These are phyloP conservation scores for Vidua chalybeata DNA, from an alignment of 2,113 vertebrate genomes.

Conservation along the genomic window DNA sequence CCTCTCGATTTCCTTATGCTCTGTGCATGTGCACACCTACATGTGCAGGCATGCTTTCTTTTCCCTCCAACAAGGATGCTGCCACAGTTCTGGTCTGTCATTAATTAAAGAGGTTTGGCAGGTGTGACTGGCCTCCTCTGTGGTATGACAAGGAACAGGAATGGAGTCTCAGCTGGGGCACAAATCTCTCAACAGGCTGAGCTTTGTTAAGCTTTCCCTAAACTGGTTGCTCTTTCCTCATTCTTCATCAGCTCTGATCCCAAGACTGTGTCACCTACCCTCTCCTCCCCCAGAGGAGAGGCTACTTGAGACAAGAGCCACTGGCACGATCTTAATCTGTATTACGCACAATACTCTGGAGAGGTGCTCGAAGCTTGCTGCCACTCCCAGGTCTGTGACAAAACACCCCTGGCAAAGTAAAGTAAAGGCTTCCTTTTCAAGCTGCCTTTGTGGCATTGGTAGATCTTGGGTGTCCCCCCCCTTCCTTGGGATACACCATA, in stretches of 20 bases:
- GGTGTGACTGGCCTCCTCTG: not conserved
- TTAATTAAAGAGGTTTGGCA: constrained; percentile 42
- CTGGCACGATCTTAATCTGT: not conserved
- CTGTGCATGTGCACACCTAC: not conserved
- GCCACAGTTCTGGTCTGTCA: not conserved
- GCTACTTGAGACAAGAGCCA: not conserved
- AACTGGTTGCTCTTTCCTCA: not conserved
- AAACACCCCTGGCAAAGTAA: not conserved
- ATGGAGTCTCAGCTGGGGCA: not conserved
- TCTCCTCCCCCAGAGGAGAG: rapidly evolving
- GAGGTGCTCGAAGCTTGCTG: not conserved
- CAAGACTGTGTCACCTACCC: not conserved
- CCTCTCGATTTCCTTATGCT: not conserved
- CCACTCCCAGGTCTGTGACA: not conserved
- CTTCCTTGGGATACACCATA: not conserved
- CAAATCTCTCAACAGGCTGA: not conserved
- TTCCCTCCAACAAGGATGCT: not conserved
- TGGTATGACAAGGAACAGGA: not conserved
- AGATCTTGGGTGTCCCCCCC: not conserved
- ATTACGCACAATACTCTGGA: not conserved
- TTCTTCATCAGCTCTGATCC: not conserved
- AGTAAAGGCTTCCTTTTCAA: not conserved
- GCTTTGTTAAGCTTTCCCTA: not conserved
- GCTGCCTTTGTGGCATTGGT: not conserved
- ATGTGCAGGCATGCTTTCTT: not conserved